These are phyloP conservation scores for Synergus japonicus DNA, from an alignment of 2,888 invertebrate species.

Conservation along the genomic window DNA sequence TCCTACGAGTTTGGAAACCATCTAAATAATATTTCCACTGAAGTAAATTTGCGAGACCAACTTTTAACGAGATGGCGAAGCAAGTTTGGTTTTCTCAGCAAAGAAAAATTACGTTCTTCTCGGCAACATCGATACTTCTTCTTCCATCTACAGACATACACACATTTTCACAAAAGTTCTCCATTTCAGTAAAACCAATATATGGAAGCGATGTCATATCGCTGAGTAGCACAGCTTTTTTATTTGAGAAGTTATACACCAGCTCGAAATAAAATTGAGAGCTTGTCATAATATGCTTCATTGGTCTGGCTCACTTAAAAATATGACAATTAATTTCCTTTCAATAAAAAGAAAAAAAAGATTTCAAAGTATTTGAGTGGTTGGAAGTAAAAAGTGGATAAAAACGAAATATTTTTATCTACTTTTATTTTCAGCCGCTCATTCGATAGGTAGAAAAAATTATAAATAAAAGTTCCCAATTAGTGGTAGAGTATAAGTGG, in stretches of 20 bases:
- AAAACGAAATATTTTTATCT: not conserved
- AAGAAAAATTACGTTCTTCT: slow-evolving; percentile 62
- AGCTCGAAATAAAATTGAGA: slow-evolving; percentile 7
- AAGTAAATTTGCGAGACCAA: slow-evolving; percentile 60
- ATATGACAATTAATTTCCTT: not conserved
- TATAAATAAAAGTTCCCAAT: not conserved
- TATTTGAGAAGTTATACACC: slow-evolving; percentile 23
- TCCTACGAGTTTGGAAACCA: slow-evolving; percentile 63
- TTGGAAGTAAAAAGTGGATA: not conserved
- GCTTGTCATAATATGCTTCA: slow-evolving; percentile 17
- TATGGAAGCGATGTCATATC: slow-evolving; percentile 26
- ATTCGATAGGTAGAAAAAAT: not conserved
- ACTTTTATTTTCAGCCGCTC: too few species aligned
- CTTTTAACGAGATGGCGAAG: slow-evolving; percentile 72
- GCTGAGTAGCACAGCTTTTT: slow-evolving; percentile 16
- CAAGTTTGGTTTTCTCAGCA: slow-evolving; percentile 65
- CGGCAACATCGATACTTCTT: slow-evolving; percentile 13
- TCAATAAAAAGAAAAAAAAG: not conserved
- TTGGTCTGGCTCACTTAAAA: slow-evolving; percentile 13
- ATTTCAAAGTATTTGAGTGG: not conserved
- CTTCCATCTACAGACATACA: not conserved
- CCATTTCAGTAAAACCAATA: slow-evolving; percentile 1
- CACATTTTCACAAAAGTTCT: not conserved
- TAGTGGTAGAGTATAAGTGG: not conserved
- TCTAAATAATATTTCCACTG: slow-evolving; percentile 71